phyloP scores from a whole-genome alignment of 2,113 vertebrate species.

The Antigone vipio region DNA sequence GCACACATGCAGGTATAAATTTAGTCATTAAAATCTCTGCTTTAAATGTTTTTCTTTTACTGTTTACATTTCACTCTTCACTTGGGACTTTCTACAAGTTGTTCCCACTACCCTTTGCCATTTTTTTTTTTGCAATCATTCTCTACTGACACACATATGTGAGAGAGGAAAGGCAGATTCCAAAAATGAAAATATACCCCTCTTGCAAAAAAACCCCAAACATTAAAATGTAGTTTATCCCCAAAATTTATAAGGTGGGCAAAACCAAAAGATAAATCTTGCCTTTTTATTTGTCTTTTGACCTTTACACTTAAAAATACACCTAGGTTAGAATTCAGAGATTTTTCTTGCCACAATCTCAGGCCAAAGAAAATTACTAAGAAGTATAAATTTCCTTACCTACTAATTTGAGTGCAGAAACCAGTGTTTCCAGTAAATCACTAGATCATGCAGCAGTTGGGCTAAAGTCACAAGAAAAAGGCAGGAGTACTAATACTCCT shows the following conservation, averaged over 20 bases:
- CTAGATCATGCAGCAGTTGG: background rate
- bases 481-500: background rate
- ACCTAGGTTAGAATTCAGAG: background rate
- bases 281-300: background rate
- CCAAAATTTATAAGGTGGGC: background rate
- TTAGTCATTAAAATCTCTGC: background rate
- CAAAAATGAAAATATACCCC: background rate
- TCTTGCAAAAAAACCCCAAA: background rate
- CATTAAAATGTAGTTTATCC: background rate
- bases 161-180: background rate
- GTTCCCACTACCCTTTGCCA: background rate
- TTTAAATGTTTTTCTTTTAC: background rate
- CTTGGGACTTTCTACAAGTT: background rate
- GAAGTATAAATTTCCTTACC: background rate
- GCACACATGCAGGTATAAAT: background rate
- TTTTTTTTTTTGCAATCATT: background rate
- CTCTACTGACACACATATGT: background rate
- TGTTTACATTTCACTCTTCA: background rate
- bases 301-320: background rate
- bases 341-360: background rate
- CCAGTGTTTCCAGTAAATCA: background rate
- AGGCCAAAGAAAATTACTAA: background rate
- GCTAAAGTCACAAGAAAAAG: background rate
- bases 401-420: background rate
- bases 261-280: background rate